Evolutionary conservation across 1,140 invertebrate genomes (phyloP).

Genomic region (Ephestia elutella): DNA sequence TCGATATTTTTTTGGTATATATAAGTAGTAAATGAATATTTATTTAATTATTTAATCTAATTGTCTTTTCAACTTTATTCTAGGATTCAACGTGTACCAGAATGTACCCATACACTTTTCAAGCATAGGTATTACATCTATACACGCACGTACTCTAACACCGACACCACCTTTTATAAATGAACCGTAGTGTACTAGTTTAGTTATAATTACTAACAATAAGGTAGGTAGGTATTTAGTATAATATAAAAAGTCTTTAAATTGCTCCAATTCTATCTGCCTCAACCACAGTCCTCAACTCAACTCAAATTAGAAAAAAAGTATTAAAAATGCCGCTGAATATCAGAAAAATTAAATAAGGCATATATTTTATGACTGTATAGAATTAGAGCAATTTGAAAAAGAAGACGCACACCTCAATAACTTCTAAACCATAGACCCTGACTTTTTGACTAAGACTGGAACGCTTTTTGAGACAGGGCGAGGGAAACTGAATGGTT

Average conservation of each 20-base stretch:
- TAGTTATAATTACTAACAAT: background rate
- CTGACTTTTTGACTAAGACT: constrained; percentile 33
- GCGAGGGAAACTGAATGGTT: constrained; percentile 59
- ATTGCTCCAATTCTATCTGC: no score
- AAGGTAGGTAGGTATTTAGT: background rate
- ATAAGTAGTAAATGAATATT: no score
- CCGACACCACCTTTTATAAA: background rate
- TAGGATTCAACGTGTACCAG: constrained; percentile 15
- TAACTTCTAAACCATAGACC: background rate
- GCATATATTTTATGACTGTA: background rate
- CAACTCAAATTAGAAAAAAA: no score
- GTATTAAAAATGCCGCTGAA: no score
- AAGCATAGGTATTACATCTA: constrained; percentile 21
- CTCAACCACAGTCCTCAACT: no score
- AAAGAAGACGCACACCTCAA: background rate
- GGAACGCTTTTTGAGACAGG: constrained; percentile 63
- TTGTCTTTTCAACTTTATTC: constrained; percentile 6
- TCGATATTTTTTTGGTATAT: no score
- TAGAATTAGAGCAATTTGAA: background rate
- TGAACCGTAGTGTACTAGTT: background rate
- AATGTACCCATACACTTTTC: constrained; percentile 24
- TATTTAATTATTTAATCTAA: no score
- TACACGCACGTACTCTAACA: constrained; percentile 4
- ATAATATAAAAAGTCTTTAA: background rate
- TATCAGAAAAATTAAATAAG: no score